Conservation (phyloP, 2,888 invertebrate genomes). For the Thysanoteuthis rhombus region DNA sequence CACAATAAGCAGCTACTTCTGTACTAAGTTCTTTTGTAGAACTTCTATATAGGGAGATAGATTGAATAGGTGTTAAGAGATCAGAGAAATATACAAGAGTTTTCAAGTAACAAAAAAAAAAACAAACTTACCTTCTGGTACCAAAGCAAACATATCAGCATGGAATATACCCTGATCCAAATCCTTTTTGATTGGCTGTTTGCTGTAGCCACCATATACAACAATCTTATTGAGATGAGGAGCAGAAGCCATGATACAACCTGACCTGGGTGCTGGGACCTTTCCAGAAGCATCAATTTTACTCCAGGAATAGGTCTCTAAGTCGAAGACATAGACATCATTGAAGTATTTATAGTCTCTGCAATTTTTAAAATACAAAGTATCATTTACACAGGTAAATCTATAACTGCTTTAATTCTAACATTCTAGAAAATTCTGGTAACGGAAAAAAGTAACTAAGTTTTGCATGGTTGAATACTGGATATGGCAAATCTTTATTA, state of each 20-base stretch:
- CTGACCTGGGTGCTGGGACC: conserved; percentile 79
- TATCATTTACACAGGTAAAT: too few species aligned
- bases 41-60: too few species aligned
- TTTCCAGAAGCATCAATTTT: conserved; percentile 74
- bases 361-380: conserved; percentile 33
- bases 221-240: conserved; percentile 73
- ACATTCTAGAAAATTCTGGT: too few species aligned
- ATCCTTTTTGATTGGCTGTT: conserved; percentile 79
- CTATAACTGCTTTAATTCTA: too few species aligned
- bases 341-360: conserved; percentile 88
- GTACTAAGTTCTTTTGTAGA: too few species aligned
- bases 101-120: background rate
- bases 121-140: conserved; percentile 54
- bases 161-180: conserved; percentile 79
- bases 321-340: conserved; percentile 83
- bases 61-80: background rate
- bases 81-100: background rate
- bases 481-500: too few species aligned
- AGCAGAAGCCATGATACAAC: conserved; percentile 78
- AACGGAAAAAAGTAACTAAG: too few species aligned
- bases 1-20: too few species aligned
- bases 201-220: conserved; percentile 82
- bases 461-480: too few species aligned
- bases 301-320: conserved; percentile 82
- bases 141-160: conserved; percentile 75